Base-by-base conservation (phyloP, 2,113 vertebrate species). In the Lasiurus cinereus region DNA sequence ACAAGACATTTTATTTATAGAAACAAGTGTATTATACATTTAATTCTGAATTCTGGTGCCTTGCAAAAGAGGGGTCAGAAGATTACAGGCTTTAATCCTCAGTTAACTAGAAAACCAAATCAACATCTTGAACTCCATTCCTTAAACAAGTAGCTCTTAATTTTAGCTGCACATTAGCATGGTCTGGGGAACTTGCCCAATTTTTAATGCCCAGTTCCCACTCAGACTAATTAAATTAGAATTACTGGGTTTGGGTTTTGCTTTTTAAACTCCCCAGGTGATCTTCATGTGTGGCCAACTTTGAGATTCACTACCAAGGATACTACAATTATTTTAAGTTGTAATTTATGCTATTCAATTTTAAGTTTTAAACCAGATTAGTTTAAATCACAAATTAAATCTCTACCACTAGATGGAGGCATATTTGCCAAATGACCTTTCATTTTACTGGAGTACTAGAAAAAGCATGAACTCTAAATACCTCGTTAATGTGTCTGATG, bases 71-170 rank as follows among this genome's bases (percentile, higher is more conserved):
- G 36, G 10, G 48, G 24, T 22, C 15, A 43, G 24, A 56, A 69
- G 48, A 31, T 82, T 85, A 36, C 2, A 79, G 74, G 69, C 11
- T 48, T 90, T 94, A 94, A 92, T 80, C 18, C 62, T n/a, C 46
- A 90, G 59, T 76, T 74, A 97, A 91, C 70, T 87, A 78, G 62
- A 91, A 94, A 93, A 84, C 43, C 12, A 93, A 91, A 87, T 93
- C 80, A 95, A 91, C 85, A 91, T 46, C 67, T 82, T 93, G 79
- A 95, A 93, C 18, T 5, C 31, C 27, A 62, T 85, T 69, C 48
- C 77, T 87, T 78, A 93, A 74, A 82, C 62, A 79, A 95, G 67
- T 43, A 29, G 22, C 69, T 94, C 77, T 94, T 94, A 95, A 74
- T 72, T 82, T 78, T 90, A 56, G 48, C 88, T 73, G 22, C 29